phyloP scores from a whole-genome alignment of 1,140 invertebrate genomes.

The Octopus sinensis region DNA sequence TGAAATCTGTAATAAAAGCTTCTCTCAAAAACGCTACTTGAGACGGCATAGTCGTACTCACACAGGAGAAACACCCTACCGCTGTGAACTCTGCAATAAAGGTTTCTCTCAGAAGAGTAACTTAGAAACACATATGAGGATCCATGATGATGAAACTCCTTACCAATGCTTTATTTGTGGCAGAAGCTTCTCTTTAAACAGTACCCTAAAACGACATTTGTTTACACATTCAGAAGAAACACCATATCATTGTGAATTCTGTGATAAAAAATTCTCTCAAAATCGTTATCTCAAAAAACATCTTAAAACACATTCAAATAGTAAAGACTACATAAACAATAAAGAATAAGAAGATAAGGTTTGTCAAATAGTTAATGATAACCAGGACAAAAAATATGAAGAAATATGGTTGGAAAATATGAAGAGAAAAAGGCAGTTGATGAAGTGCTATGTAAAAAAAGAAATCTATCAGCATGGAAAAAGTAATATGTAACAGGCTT shows the following conservation, averaged over 20 bases:
- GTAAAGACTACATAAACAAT: too few species aligned
- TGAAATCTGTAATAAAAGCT: constrained; percentile 16
- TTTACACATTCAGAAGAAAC: constrained; percentile 71
- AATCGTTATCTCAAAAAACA: too few species aligned
- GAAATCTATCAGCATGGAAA: too few species aligned
- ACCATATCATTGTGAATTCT: constrained; percentile 28
- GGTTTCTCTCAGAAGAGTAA: constrained; percentile 67
- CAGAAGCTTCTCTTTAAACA: constrained; percentile 29
- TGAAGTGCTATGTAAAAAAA: too few species aligned
- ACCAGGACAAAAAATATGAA: too few species aligned
- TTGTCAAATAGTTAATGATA: too few species aligned
- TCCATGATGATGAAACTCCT: constrained; percentile 79
- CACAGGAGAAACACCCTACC: constrained; percentile 74
- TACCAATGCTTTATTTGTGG: constrained; percentile 36
- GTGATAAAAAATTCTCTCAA: too few species aligned
- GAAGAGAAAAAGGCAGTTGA: too few species aligned
- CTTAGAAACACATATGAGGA: constrained; percentile 59
- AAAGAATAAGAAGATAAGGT: too few species aligned
- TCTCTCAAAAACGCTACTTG: constrained; percentile 16
- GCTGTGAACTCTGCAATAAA: constrained; percentile 84
- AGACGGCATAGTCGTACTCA: constrained; percentile 19
- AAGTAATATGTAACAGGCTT: too few species aligned
- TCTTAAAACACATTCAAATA: too few species aligned
- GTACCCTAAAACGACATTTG: constrained; percentile 55
- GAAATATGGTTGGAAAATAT: too few species aligned